A percentile compares a stretch with the other conserved stretches of the same genome.
phyloP scores from a whole-genome alignment of 2,888 invertebrate species.

The Drosophila conformis region DNA sequence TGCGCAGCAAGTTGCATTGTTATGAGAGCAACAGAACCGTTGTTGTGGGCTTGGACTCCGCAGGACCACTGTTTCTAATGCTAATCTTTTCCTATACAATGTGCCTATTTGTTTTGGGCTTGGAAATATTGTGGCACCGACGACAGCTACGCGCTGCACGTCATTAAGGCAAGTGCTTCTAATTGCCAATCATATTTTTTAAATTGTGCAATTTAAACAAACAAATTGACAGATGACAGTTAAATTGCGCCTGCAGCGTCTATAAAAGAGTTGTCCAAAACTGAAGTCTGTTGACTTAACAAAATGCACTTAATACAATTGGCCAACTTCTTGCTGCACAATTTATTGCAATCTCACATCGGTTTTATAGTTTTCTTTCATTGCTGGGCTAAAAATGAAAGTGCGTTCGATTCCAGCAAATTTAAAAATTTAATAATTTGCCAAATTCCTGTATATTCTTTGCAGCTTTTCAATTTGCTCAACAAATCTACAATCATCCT shows the following conservation, averaged over 20 bases:
- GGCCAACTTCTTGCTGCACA: conserved; percentile 70
- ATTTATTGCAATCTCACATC: conserved; percentile 64
- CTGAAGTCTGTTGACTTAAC: conserved; percentile 21
- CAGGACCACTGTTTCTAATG: conserved; percentile 81
- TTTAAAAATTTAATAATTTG: not conserved
- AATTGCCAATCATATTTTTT: conserved; percentile 26
- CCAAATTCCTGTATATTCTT: not conserved
- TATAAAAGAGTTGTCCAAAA: conserved; percentile 48
- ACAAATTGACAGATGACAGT: conserved; percentile 51
- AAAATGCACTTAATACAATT: conserved; percentile 59
- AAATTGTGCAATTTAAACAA: conserved; percentile 60
- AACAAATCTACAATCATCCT: conserved; percentile 52
- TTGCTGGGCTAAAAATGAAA: conserved; percentile 70
- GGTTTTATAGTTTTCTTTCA: conserved; percentile 66
- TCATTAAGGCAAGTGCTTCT: conserved; percentile 42
- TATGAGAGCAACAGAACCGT: conserved; percentile 72
- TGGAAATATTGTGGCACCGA: conserved; percentile 70
- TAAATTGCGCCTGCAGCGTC: conserved; percentile 39
- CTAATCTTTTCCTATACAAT: conserved; percentile 64
- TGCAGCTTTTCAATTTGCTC: conserved; percentile 41
- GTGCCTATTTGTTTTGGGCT: conserved; percentile 65
- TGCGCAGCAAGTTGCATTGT: conserved; percentile 74
- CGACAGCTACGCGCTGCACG: conserved; percentile 16
- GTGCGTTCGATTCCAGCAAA: conserved; percentile 14
- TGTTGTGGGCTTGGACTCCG: conserved; percentile 81